phyloP scores from a whole-genome alignment of 2,888 invertebrate genomes.

The Gryllus longicercus region DNA sequence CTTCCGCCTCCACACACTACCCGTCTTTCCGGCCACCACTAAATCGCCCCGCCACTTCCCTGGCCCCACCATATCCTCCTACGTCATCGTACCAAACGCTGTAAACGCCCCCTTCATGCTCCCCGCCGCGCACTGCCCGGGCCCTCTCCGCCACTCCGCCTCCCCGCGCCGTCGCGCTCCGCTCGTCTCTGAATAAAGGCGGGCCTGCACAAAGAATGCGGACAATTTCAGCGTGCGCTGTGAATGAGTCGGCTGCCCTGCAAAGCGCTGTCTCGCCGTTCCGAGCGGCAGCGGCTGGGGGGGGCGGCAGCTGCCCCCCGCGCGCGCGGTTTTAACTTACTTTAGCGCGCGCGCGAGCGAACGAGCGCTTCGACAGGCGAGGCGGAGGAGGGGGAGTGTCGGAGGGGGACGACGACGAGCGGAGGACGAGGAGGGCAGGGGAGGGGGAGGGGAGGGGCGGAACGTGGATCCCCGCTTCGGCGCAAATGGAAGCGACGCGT shows the following conservation, averaged over 20 bases:
- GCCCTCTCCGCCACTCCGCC: too few relatives aligned
- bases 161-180: neutral
- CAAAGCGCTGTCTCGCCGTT: neutral
- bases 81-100: too few relatives aligned
- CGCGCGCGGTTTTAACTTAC: slow-evolving; percentile 4
- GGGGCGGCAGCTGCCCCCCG: neutral
- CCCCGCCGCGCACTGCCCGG: too few relatives aligned
- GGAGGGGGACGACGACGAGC: neutral
- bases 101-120: too few relatives aligned
- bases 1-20: too few relatives aligned
- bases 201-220: neutral
- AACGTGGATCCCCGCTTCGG: neutral
- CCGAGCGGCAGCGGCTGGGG: neutral
- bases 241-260: neutral
- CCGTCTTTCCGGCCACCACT: too few relatives aligned
- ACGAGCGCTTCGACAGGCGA: neutral
- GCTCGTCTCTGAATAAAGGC: neutral
- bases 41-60: too few relatives aligned
- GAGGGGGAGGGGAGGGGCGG: neutral
- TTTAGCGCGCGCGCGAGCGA: neutral
- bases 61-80: too few relatives aligned
- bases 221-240: neutral
- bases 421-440: neutral
- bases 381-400: neutral
- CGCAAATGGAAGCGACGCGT: slow-evolving; percentile 4